Evolutionary conservation across 2,797 vertebrate species (phyloP).

Genomic region (Florisuga fusca): DNA sequence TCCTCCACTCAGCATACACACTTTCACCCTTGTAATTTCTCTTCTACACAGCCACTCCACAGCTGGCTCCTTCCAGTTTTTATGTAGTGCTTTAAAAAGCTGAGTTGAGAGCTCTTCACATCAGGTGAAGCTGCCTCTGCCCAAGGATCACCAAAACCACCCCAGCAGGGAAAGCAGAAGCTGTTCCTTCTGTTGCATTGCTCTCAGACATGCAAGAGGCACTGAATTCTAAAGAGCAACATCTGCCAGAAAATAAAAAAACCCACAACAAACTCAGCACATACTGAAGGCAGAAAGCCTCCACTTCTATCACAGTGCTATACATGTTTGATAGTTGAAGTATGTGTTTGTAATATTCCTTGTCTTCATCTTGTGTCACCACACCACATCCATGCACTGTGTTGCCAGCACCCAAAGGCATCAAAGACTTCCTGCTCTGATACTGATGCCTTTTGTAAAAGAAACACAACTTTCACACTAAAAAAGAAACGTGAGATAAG

Average conservation of each 20-base stretch:
- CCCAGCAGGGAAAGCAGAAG: background rate
- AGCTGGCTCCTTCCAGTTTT: background rate
- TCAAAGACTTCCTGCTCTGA: background rate
- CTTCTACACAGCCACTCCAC: background rate
- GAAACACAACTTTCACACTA: background rate
- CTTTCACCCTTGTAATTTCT: background rate
- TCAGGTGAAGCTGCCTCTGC: slow-evolving; percentile 43
- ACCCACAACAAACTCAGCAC: background rate
- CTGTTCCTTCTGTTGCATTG: background rate
- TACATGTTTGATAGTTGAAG: slow-evolving; percentile 16
- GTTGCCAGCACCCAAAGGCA: slow-evolving; percentile 11
- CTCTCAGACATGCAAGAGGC: background rate
- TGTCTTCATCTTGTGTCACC: slow-evolving; percentile 21
- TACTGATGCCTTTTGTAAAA: background rate
- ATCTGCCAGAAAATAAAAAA: slow-evolving; percentile 28
- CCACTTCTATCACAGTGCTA: background rate
- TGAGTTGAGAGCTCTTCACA: background rate
- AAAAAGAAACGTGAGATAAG: background rate
- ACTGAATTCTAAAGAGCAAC: slow-evolving; percentile 35
- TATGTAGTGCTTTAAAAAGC: background rate
- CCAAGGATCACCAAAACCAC: background rate
- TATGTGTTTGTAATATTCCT: slow-evolving; percentile 12
- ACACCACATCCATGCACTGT: background rate
- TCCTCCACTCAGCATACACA: background rate
- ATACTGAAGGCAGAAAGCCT: slow-evolving; percentile 3